Base-by-base conservation (phyloP, 2,797 vertebrate genomes). In the Alouatta caraya region DNA sequence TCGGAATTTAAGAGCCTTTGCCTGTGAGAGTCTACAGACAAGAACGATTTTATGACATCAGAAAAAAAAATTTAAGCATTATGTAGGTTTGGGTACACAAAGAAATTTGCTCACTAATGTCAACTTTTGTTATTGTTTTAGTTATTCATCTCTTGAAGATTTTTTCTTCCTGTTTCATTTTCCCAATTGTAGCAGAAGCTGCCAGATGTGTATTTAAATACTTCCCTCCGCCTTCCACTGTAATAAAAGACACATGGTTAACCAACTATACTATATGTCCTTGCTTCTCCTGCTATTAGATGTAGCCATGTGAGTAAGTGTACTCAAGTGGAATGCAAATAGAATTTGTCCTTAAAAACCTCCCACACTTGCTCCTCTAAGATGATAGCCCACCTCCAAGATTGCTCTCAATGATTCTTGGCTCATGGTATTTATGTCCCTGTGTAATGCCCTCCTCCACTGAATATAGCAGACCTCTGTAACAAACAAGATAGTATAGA, bases 71-170 rank as follows among this genome's bases (percentile, higher is more conserved):
- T 37, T 80, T 73, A 88, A 95, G 52, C 42, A 61, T 89, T 79
- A 72, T 82, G 5, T 80, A 90, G 76, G 33, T 80, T 55, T 93
- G 81, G 22, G 83, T 81, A 90, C 52, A 91, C 4, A 90, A 19
- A 80, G 61, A 86, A 89, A 92, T 57, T 97, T 96, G 57, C 39
- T 97, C 81, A 94, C 28, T 90, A 73, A 93, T 12, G 73, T 85
- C 64, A 93, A 85, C 39, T 96, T 97, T 79, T 88, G 44, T 91
- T 97, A 64, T 97, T 95, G 57, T 92, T 97, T 96, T 76, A 80
- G 15, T 92, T 85, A 88, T 42, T 97, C 82, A 88, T 86, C 61
- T 93, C 79, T 94, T 89, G 73, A 97, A 78, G 61, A 81, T 87
- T 88, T 95, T 93, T 83, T 84, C 55, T 92, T 95, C 50, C 55